Conservation (phyloP, 2,888 invertebrate genomes). For the Melikaiella ostensackeni region DNA sequence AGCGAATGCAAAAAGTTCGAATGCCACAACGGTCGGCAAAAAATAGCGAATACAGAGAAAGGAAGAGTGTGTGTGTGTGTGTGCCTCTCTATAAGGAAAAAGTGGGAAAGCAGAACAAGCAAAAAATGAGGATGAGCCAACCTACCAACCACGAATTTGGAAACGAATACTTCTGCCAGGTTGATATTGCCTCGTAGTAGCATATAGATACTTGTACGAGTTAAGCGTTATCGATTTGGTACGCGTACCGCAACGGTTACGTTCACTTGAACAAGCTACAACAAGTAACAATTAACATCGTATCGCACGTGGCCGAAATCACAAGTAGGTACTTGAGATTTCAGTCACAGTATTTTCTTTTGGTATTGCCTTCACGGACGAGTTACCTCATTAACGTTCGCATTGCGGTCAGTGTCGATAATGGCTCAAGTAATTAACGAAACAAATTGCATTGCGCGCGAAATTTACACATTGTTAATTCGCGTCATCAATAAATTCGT, state of each 20-base stretch:
- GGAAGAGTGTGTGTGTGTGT: slow-evolving; percentile 23
- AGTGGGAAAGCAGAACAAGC: slow-evolving; percentile 40
- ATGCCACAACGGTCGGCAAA: slow-evolving; percentile 28
- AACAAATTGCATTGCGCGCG: slow-evolving; percentile 20
- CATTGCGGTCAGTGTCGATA: slow-evolving; percentile 31
- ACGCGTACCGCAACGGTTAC: slow-evolving; percentile 54
- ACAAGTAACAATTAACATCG: slow-evolving; percentile 53
- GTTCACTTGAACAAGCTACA: slow-evolving; percentile 52
- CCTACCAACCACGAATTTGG: slow-evolving; percentile 47
- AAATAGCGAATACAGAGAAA: slow-evolving; percentile 32
- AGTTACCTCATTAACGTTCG: slow-evolving; percentile 31
- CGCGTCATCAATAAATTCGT: background rate
- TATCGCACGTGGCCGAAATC: slow-evolving; percentile 44
- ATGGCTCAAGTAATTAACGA: slow-evolving; percentile 31
- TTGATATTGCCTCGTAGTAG: slow-evolving; percentile 46
- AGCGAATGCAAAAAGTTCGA: slow-evolving; percentile 28
- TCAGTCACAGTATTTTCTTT: slow-evolving; percentile 40
- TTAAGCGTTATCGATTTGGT: slow-evolving; percentile 51
- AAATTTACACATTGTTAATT: slow-evolving; percentile 1
- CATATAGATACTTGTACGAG: slow-evolving; percentile 45
- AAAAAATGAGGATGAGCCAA: slow-evolving; percentile 40
- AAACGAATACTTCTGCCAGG: slow-evolving; percentile 47
- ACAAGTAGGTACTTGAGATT: slow-evolving; percentile 37
- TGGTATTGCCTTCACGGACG: slow-evolving; percentile 25
- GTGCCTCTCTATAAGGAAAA: background rate